Conservation (phyloP, 2,113 vertebrate species). For the Panthera uncia region DNA sequence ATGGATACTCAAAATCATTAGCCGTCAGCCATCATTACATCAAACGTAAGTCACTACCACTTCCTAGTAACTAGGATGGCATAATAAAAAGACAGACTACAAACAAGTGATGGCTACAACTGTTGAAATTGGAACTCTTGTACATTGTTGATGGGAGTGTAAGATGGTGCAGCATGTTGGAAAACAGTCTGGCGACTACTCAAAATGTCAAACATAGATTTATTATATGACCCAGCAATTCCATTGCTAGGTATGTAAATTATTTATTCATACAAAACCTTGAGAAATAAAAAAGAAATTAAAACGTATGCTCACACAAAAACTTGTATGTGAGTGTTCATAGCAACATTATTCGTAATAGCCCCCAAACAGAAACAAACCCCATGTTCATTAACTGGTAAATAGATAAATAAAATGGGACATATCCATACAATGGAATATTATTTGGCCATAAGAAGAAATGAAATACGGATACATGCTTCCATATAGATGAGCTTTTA, state of each 20-base stretch:
- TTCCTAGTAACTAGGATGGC: background rate
- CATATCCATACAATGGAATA: background rate
- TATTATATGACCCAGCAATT: background rate
- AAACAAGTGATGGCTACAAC: background rate
- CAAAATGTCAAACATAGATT: slow-evolving; percentile 35
- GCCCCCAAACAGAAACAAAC: background rate
- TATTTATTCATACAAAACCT: background rate
- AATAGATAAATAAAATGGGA: background rate
- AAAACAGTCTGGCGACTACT: background rate
- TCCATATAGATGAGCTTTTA: background rate
- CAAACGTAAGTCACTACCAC: background rate
- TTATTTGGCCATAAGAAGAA: background rate
- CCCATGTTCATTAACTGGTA: background rate
- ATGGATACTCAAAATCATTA: background rate
- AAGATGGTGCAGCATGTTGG: background rate
- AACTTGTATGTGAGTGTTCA: background rate
- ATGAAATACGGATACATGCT: background rate
- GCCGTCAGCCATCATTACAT: background rate
- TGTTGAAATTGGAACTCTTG: background rate
- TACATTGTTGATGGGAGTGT: background rate
- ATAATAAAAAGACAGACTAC: background rate
- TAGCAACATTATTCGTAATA: background rate
- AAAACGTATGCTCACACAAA: background rate
- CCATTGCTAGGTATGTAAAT: background rate
- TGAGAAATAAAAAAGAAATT: background rate